Evolutionary conservation across 1,140 invertebrate genomes (phyloP).

Genomic region (Tenebrio molitor): DNA sequence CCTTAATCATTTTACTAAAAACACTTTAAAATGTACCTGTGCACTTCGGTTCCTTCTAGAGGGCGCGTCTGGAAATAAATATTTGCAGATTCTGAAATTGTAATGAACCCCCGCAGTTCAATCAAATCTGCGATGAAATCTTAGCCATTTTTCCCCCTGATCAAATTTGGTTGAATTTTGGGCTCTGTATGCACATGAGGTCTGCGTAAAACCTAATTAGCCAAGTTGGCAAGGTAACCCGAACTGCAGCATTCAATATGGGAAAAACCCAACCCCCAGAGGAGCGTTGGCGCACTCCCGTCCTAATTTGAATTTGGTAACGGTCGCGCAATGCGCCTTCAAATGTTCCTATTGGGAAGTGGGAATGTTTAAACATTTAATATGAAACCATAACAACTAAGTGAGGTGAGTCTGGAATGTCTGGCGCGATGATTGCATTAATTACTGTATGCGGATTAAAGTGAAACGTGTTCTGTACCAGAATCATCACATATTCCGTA

Average conservation of each 20-base stretch:
- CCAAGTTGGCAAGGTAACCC: not conserved
- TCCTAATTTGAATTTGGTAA: conserved; percentile 7
- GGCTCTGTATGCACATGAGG: too few species aligned
- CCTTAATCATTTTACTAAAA: too few species aligned
- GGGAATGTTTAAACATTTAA: conserved; percentile 9
- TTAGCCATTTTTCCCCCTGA: too few species aligned
- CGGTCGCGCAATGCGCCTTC: not conserved
- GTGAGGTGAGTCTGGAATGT: conserved; percentile 5
- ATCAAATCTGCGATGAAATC: too few species aligned
- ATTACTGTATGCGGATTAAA: conserved; percentile 27
- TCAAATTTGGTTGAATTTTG: too few species aligned
- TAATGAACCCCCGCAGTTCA: too few species aligned
- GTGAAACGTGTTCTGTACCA: conserved; percentile 33
- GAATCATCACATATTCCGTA: conserved; percentile 36
- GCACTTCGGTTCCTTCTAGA: too few species aligned
- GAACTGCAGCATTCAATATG: not conserved
- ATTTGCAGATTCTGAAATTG: too few species aligned
- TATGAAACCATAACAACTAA: not conserved
- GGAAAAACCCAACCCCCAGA: not conserved
- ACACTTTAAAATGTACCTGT: too few species aligned
- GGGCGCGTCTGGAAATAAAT: too few species aligned
- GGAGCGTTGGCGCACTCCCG: not conserved
- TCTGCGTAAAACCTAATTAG: too few species aligned
- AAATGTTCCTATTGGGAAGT: conserved; percentile 1
- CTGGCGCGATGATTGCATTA: conserved; percentile 28